These are phyloP conservation scores for Uropsilus gracilis DNA, from an alignment of 2,113 vertebrate species.

Conservation along the genomic window DNA sequence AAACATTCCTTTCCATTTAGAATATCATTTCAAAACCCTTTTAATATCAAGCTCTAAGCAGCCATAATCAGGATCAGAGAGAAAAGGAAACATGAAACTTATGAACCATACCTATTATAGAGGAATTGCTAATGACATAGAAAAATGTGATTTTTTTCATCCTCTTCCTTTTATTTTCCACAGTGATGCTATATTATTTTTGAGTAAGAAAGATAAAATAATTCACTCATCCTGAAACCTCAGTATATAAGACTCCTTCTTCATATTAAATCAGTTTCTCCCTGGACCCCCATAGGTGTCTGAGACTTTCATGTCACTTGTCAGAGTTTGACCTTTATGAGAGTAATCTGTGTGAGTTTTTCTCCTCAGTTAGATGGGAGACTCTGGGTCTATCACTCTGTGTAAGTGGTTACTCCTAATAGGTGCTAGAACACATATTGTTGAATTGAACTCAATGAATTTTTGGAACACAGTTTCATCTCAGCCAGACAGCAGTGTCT, in stretches of 20 bases:
- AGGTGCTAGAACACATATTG: conserved; percentile 24
- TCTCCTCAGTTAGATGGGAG: neutral
- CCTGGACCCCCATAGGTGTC: neutral
- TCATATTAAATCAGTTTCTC: neutral
- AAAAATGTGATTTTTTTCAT: conserved; percentile 30
- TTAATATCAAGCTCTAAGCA: neutral
- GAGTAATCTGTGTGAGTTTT: neutral
- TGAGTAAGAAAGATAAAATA: neutral
- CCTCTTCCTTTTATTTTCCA: neutral
- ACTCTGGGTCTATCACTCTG: neutral
- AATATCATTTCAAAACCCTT: neutral
- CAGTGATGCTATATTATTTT: neutral
- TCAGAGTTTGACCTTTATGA: neutral
- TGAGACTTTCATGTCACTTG: neutral
- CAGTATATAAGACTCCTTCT: neutral
- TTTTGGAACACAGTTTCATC: conserved; percentile 33
- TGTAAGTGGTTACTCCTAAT: neutral
- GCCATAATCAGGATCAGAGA: neutral
- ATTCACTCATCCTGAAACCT: neutral
- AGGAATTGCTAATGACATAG: conserved; percentile 10
- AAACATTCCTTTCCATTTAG: neutral
- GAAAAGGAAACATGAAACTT: conserved; percentile 7
- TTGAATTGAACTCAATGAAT: conserved; percentile 3
- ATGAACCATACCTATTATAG: neutral
- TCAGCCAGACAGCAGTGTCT: neutral